Conservation (phyloP, 2,113 vertebrate species). For the Typhlomys cinereus region DNA sequence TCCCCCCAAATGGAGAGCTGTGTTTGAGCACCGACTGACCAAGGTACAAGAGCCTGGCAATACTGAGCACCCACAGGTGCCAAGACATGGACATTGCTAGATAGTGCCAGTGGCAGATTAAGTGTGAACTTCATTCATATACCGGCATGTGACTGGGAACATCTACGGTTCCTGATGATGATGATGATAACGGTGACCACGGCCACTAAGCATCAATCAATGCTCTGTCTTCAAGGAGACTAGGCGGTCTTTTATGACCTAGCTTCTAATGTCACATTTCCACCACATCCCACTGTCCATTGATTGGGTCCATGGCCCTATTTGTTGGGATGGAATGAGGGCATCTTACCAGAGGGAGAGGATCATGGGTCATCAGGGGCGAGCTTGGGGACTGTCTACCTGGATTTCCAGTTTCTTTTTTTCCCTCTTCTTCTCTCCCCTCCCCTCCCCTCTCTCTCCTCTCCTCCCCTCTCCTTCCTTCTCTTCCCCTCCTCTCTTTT, state of each 20-base stretch:
- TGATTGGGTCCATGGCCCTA: background rate
- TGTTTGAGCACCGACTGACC: background rate
- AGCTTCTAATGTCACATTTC: background rate
- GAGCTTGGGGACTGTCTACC: background rate
- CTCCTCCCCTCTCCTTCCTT: background rate
- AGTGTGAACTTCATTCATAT: accelerated
- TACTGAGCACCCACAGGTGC: no score
- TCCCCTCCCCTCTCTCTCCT: background rate
- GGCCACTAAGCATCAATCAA: background rate
- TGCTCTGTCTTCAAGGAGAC: background rate
- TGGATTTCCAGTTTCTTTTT: background rate
- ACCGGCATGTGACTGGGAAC: background rate
- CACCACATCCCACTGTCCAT: background rate
- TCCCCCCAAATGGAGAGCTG: no score
- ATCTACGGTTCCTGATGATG: background rate
- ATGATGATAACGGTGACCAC: background rate
- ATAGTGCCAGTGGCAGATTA: background rate
- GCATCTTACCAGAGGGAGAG: background rate
- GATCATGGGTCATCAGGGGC: background rate
- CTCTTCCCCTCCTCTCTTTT: background rate
- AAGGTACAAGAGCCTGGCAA: background rate
- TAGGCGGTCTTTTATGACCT: background rate
- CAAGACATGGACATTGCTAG: background rate
- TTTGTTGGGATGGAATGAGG: background rate
- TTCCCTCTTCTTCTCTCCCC: background rate